phyloP scores from a whole-genome alignment of 2,797 vertebrate genomes.

The Melanotaenia nigrans region DNA sequence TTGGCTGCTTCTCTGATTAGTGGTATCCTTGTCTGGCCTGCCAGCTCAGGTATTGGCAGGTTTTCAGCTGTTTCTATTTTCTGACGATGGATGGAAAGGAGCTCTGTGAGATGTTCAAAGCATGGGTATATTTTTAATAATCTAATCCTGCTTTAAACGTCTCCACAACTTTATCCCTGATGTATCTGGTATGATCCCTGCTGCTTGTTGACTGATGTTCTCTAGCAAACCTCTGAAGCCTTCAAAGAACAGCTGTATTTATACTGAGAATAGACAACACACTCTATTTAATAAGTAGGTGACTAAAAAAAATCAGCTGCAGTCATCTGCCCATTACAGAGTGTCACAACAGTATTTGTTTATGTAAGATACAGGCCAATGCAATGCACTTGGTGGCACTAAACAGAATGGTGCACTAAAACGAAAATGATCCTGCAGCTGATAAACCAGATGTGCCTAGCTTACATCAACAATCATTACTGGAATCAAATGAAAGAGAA shows the following conservation, averaged over 20 bases:
- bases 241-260: not conserved
- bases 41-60: not conserved
- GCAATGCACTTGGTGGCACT: not conserved
- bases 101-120: not conserved
- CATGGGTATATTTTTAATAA: not conserved
- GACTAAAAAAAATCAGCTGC: not conserved
- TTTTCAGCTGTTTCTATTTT: not conserved
- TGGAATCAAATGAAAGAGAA: not conserved
- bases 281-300: not conserved
- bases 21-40: no score
- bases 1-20: not conserved
- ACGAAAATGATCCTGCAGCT: not conserved
- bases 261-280: not conserved
- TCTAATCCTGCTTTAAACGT: not conserved
- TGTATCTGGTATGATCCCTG: not conserved
- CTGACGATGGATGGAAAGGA: not conserved
- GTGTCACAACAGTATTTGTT: not conserved
- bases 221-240: conserved; percentile 1
- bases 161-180: not conserved
- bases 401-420: not conserved
- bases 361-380: not conserved
- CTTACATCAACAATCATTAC: not conserved
- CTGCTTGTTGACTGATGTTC: conserved; percentile 1
- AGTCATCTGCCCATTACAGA: not conserved
- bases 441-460: not conserved